Conservation (phyloP, 2,888 invertebrate genomes). For the Monochamus alternatus region DNA sequence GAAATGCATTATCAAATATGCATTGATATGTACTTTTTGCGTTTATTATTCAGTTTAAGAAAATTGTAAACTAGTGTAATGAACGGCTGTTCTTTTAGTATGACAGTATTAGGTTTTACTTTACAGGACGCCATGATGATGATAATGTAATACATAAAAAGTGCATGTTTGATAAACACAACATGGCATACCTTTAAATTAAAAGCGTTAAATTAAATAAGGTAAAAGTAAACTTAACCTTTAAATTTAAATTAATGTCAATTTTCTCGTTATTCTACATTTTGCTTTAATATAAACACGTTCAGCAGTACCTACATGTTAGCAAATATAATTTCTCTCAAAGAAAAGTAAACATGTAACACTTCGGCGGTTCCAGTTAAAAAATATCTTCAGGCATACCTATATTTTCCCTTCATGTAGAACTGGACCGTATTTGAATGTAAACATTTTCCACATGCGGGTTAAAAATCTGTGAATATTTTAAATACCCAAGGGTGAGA, state of each 20-base stretch:
- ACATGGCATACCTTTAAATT: no score
- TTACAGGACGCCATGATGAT: no score
- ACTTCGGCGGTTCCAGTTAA: background rate
- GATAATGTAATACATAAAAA: no score
- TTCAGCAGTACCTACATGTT: background rate
- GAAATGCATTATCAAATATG: no score
- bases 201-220: no score
- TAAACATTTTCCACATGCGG: slow-evolving; percentile 6
- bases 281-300: background rate
- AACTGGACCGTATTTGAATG: slow-evolving; percentile 13
- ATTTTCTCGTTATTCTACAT: background rate
- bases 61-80: no score
- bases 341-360: background rate
- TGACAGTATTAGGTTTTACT: no score
- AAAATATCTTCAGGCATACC: background rate
- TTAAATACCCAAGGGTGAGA: slow-evolving; percentile 30
- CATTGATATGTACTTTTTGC: no score
- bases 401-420: background rate
- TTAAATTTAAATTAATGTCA: background rate
- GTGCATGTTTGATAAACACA: no score
- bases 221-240: no score
- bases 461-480: slow-evolving; percentile 33
- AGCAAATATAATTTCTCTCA: background rate
- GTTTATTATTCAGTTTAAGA: no score
- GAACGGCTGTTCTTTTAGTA: no score